Evolutionary conservation across 1,140 invertebrate genomes (phyloP).

Genomic region (Anastrepha obliqua): DNA sequence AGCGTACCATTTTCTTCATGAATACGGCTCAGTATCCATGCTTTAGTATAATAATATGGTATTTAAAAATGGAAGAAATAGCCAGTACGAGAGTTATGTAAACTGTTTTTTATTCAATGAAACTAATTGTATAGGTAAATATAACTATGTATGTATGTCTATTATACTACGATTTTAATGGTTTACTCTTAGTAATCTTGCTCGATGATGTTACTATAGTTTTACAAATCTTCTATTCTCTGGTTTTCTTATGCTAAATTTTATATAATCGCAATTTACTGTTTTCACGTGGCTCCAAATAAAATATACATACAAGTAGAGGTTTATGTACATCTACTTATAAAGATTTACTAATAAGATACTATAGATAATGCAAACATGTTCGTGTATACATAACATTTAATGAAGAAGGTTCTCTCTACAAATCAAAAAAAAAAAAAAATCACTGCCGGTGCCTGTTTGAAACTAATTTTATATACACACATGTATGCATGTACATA

Average conservation of each 20-base stretch:
- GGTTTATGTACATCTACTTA: not conserved
- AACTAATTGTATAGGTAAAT: constrained; percentile 55
- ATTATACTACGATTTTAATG: constrained; percentile 38
- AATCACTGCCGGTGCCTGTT: not conserved
- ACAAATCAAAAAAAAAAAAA: not conserved
- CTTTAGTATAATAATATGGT: too few species aligned
- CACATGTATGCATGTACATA: not conserved
- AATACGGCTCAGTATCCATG: too few species aligned
- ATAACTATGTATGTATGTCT: constrained; percentile 24
- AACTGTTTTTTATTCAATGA: constrained; percentile 53
- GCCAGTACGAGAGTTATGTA: not conserved
- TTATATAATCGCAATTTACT: constrained; percentile 34
- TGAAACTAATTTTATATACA: not conserved
- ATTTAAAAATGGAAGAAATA: not conserved
- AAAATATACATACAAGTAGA: not conserved
- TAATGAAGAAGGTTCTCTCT: not conserved
- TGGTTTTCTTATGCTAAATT: constrained; percentile 19
- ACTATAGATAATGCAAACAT: not conserved
- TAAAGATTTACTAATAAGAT: not conserved
- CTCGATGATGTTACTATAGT: constrained; percentile 46
- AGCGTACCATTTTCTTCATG: too few species aligned
- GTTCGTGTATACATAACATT: not conserved
- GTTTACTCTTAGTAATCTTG: constrained; percentile 35
- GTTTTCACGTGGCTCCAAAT: not conserved
- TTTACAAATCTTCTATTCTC: constrained; percentile 44